These are phyloP conservation scores for Agrotis clavis DNA, from an alignment of 2,888 invertebrate species.

Conservation along the genomic window DNA sequence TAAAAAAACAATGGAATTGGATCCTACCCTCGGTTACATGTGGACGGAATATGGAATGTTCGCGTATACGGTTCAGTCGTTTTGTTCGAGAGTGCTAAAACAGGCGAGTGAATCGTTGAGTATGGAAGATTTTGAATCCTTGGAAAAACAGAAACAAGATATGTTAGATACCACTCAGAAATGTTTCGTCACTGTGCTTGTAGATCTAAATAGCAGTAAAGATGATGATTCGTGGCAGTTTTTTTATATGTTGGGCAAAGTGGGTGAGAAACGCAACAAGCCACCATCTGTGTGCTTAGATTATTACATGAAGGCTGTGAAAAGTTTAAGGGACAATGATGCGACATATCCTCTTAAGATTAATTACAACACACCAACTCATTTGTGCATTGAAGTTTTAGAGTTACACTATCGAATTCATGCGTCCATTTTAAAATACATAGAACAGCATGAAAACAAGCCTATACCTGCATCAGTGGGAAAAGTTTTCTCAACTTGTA, in stretches of 20 bases:
- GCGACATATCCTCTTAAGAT: slow-evolving; percentile 97
- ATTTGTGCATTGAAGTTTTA: slow-evolving; percentile 96
- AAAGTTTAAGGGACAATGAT: slow-evolving; percentile 94
- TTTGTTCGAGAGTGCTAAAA: slow-evolving; percentile 96
- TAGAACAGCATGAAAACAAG: slow-evolving; percentile 95
- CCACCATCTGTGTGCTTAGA: slow-evolving; percentile 94
- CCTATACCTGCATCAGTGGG: slow-evolving; percentile 91
- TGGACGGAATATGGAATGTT: slow-evolving; percentile 98
- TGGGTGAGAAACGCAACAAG: slow-evolving; percentile 96
- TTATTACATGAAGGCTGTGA: slow-evolving; percentile 95
- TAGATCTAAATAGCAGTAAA: slow-evolving; percentile 89
- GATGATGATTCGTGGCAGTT: slow-evolving; percentile 97
- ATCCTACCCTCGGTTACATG: slow-evolving; percentile 94
- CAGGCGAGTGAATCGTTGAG: slow-evolving; percentile 94
- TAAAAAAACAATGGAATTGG: slow-evolving; percentile 94
- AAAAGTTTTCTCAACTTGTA: slow-evolving; percentile 91
- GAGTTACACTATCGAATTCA: slow-evolving; percentile 97
- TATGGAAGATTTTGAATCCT: slow-evolving; percentile 94
- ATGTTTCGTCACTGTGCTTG: slow-evolving; percentile 94
- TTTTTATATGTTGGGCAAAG: slow-evolving; percentile 99
- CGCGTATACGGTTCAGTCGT: slow-evolving; percentile 97
- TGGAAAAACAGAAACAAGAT: slow-evolving; percentile 95
- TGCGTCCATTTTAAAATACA: slow-evolving; percentile 96
- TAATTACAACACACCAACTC: slow-evolving; percentile 95
- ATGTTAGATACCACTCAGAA: slow-evolving; percentile 95